phyloP scores from a whole-genome alignment of 2,113 vertebrate species.

The Sinosuthora webbiana region DNA sequence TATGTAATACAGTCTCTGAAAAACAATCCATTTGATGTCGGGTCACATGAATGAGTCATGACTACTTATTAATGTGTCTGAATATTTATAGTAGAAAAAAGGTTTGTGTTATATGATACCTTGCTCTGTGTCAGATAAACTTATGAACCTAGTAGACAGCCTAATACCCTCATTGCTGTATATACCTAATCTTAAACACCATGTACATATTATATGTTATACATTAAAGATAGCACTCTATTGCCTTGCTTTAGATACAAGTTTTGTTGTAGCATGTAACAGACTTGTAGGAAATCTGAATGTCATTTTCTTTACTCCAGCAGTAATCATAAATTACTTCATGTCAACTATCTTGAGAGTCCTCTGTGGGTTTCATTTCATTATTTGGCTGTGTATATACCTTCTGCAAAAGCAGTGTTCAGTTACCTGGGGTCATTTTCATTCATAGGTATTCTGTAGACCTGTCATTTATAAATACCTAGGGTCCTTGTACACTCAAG shows the following conservation, averaged over 20 bases:
- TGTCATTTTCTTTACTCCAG: conserved; percentile 51
- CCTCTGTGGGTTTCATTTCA: conserved; percentile 57
- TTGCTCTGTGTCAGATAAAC: not conserved
- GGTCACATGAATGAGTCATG: not conserved
- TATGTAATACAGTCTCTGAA: not conserved
- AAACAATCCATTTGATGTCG: not conserved
- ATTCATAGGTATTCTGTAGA: conserved; percentile 65
- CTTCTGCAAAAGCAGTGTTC: conserved; percentile 40
- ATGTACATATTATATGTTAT: not conserved
- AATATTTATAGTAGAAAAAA: not conserved
- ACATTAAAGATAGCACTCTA: not conserved
- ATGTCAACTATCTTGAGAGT: conserved; percentile 50
- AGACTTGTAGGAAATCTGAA: conserved; percentile 9
- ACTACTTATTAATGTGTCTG: conserved; percentile 14
- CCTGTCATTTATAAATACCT: conserved; percentile 62
- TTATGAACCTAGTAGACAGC: not conserved
- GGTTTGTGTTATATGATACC: not conserved
- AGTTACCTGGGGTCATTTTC: conserved; percentile 70
- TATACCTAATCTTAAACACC: not conserved
- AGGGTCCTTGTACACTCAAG: conserved; percentile 45
- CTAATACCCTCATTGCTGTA: not conserved
- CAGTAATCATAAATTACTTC: conserved; percentile 38
- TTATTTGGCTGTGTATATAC: conserved; percentile 52
- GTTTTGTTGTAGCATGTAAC: not conserved
- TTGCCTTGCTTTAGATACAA: not conserved